Base-by-base conservation (phyloP, 2,797 vertebrate genomes). In the Florisuga fusca region DNA sequence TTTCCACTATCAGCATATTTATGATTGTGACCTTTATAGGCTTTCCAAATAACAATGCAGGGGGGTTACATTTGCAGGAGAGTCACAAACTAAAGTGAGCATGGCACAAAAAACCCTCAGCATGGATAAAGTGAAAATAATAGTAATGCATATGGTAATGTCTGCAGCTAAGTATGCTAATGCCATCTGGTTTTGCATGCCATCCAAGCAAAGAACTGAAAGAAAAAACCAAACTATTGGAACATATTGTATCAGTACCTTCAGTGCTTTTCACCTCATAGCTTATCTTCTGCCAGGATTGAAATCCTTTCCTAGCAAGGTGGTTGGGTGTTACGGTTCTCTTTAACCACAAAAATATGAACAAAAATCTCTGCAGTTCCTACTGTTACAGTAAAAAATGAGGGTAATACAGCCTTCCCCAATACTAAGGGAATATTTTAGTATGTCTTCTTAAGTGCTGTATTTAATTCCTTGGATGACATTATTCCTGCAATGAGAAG, bases 401-500 rank as follows among this genome's bases (percentile, higher is more conserved):
- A 67, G 93, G 57, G 12, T 64, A 72, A 48, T 69, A 53, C 7
- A 92, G 33, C 19, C 43, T 64, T 12, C 71, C 93, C 48, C 23
- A 71, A 41, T 46, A 26, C 20, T 82, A 33, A 57, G 31, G 10
- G 45, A 88, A 89, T 33, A 38, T 74, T 94, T 93, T 85, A 45
- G 20, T 58, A 25, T 77, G 20, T n/a, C 6, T 74, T 73, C 18
- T 1, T 33, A 81, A 93, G 4, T 71, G n/a, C 17, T 93, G 21
- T 23, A 72, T 94, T 94, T 94, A 88, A 89, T 89, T 80, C 71
- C 46, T 91, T 91, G 68, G 43, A 61, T 76, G 73, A 54, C 14
- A 75, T 93, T 74, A 23, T 41, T 79, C 4, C 61, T 53, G 41
- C 33, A 53, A 55, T n/a, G 59, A 76, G 45, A 88, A 86, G 48